phyloP scores from a whole-genome alignment of 2,797 vertebrate genomes.

The Lindbergichthys nudifrons region DNA sequence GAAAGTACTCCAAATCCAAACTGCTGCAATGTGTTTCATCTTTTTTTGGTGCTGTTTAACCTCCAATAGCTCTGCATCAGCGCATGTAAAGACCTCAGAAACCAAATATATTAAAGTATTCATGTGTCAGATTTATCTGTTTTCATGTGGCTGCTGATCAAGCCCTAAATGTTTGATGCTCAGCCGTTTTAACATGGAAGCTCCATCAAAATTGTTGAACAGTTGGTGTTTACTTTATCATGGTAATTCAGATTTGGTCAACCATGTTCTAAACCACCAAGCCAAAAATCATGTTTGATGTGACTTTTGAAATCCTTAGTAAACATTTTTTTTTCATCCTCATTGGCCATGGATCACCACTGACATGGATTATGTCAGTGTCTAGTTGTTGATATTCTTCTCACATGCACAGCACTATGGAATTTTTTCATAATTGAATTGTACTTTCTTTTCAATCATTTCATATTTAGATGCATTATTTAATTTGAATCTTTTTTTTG shows the following conservation, averaged over 20 bases:
- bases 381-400: no score
- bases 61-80: conserved; percentile 34
- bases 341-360: no score
- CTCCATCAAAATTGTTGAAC: conserved; percentile 2
- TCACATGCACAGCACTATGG: no score
- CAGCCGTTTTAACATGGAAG: background rate
- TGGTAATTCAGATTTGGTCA: conserved; percentile 1
- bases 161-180: background rate
- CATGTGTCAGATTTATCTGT: conserved; percentile 19
- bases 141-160: background rate
- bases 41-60: conserved; percentile 39
- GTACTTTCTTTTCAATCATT: no score
- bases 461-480: no score
- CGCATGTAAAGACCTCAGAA: conserved; percentile 15
- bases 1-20: conserved; percentile 46
- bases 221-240: conserved; percentile 2
- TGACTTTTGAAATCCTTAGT: background rate
- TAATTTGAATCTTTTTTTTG: no score
- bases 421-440: no score
- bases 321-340: no score
- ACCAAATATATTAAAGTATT: background rate
- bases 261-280: background rate
- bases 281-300: background rate
- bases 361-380: no score
- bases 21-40: conserved; percentile 10